These are phyloP conservation scores for Leptonema lineaticorne DNA, from an alignment of 1,140 invertebrate species.

Conservation along the genomic window DNA sequence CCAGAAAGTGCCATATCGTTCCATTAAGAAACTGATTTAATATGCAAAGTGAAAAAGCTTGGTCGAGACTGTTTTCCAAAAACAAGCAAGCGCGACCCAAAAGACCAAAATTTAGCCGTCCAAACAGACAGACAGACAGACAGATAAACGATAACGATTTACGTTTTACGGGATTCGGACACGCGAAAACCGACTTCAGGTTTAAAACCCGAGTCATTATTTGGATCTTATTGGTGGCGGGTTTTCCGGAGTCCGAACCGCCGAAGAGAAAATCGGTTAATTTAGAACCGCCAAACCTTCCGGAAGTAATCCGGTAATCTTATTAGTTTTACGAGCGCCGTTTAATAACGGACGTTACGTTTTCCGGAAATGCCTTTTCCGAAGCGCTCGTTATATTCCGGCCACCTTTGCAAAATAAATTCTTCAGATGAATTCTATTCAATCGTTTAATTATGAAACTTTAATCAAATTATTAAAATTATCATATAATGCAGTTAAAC, in stretches of 20 bases:
- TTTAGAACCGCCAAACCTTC: neutral
- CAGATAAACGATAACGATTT: conserved; percentile 9
- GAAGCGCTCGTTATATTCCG: neutral
- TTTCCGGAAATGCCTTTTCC: conserved; percentile 1
- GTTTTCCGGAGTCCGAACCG: neutral
- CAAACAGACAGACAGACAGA: too few species aligned
- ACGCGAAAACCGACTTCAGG: neutral
- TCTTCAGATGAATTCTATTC: neutral
- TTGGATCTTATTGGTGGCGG: conserved; percentile 2
- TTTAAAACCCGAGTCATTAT: neutral
- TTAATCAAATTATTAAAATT: too few species aligned
- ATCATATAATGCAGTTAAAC: too few species aligned
- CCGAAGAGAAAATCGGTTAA: neutral
- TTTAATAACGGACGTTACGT: neutral
- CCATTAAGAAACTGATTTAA: too few species aligned
- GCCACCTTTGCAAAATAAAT: neutral
- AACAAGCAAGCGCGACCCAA: too few species aligned
- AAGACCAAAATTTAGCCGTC: too few species aligned
- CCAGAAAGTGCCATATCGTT: too few species aligned
- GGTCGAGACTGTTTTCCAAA: too few species aligned
- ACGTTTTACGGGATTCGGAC: neutral
- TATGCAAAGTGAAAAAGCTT: too few species aligned
- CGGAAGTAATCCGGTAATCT: conserved; percentile 27
- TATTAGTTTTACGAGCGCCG: conserved; percentile 32
- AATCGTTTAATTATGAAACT: neutral